Conservation (phyloP, 2,888 invertebrate genomes). For the Eretmocerus hayati region DNA sequence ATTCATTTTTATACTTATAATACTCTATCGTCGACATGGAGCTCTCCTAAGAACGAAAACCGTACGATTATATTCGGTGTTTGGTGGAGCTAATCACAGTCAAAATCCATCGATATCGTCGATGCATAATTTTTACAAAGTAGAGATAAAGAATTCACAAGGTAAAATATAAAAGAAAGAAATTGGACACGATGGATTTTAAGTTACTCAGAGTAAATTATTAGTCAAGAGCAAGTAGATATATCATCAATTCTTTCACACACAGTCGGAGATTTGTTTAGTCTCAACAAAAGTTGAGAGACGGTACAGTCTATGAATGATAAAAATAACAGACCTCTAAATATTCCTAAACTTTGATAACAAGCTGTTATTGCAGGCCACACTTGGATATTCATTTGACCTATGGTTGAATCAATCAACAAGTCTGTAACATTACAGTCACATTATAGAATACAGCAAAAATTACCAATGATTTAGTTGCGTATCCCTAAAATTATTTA, state of each 20-base stretch:
- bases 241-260: conserved; percentile 9
- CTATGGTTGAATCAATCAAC: conserved; percentile 9
- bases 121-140: conserved; percentile 10
- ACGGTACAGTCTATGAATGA: conserved; percentile 10
- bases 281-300: conserved; percentile 7
- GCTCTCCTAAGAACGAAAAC: conserved; percentile 13
- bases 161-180: neutral
- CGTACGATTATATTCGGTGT: conserved; percentile 13
- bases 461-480: conserved; percentile 3
- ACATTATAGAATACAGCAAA: neutral
- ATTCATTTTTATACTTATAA: conserved; percentile 19
- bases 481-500: conserved; percentile 19
- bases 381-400: conserved; percentile 5
- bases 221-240: conserved; percentile 6
- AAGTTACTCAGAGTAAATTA: conserved; percentile 14
- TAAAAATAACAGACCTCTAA: conserved; percentile 15
- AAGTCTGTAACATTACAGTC: conserved; percentile 3
- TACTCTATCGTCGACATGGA: conserved; percentile 14
- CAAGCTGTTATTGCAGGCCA: conserved; percentile 16
- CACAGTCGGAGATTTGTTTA: conserved; percentile 1
- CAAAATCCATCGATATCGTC: conserved; percentile 12
- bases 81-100: conserved; percentile 22
- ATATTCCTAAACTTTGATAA: conserved; percentile 15
- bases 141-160: too few relatives aligned
- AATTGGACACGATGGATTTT: too few relatives aligned